Evolutionary conservation across 2,797 vertebrate genomes (phyloP).

Genomic region (Capromys pilorides): DNA sequence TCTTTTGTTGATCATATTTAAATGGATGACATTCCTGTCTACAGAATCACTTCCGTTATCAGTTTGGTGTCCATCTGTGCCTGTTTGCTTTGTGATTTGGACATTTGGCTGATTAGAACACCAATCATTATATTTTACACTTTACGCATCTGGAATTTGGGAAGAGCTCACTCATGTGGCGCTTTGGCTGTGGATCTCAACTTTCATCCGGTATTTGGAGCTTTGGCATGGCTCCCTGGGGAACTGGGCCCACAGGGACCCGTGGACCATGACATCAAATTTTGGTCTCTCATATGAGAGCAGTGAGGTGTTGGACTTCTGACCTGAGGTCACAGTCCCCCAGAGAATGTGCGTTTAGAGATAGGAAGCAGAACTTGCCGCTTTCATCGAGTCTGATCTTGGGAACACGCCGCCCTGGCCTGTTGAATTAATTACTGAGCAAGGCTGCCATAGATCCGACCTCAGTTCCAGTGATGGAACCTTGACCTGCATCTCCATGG

Average conservation of each 20-base stretch:
- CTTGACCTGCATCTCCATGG: rapidly evolving
- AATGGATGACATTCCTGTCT: too few species aligned
- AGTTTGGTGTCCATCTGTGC: not conserved
- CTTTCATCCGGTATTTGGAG: rapidly evolving
- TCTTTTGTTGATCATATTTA: not conserved
- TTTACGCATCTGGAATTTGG: not conserved
- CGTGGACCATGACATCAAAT: rapidly evolving
- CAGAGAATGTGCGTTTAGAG: not conserved
- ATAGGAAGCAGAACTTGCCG: not conserved
- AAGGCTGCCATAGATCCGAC: too few species aligned
- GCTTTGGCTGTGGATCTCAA: not conserved
- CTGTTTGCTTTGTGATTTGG: not conserved
- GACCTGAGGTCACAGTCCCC: not conserved
- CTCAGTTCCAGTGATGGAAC: not conserved
- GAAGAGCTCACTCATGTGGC: rapidly evolving
- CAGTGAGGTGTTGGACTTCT: not conserved
- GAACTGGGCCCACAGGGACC: not conserved
- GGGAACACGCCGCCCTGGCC: not conserved
- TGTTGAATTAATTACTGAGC: rapidly evolving
- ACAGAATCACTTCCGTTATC: not conserved
- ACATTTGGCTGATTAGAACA: not conserved
- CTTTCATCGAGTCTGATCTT: not conserved
- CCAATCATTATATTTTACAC: not conserved
- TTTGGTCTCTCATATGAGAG: not conserved
- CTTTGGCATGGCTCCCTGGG: not conserved